phyloP scores from a whole-genome alignment of 2,888 invertebrate species.

The Stenotaenia linearis region DNA sequence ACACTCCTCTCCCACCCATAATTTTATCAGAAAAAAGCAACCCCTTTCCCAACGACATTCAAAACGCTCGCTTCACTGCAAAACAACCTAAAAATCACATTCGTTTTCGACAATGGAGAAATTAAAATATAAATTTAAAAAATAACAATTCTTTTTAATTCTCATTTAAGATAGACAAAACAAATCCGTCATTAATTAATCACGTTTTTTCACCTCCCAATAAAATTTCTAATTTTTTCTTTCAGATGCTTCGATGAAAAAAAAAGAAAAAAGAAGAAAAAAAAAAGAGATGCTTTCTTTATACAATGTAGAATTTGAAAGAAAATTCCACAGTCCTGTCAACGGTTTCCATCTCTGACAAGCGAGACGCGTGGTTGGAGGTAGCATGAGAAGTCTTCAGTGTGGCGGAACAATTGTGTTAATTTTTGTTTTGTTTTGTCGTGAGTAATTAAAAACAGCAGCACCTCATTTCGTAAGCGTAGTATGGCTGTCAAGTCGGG shows the following conservation, averaged over 20 bases:
- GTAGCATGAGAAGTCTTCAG: conserved; percentile 10
- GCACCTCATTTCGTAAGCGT: conserved; percentile 26
- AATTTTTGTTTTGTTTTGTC: conserved; percentile 31
- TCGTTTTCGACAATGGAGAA: background rate
- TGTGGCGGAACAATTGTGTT: conserved; percentile 31
- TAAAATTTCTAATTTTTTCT: background rate
- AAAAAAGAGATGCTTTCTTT: background rate
- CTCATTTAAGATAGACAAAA: background rate
- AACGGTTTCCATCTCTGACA: conserved; percentile 24
- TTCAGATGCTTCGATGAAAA: background rate
- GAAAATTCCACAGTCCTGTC: conserved; percentile 3
- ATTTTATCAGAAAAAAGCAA: background rate
- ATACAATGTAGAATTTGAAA: background rate
- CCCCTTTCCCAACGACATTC: background rate
- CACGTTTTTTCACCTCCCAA: background rate
- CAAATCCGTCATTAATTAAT: background rate
- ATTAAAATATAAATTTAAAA: background rate
- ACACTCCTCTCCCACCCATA: background rate
- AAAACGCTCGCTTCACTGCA: conserved; percentile 13
- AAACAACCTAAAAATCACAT: background rate
- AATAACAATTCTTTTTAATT: background rate
- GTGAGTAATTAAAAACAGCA: conserved; percentile 30
- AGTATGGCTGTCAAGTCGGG: conserved; percentile 12
- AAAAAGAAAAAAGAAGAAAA: background rate
- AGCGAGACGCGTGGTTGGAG: conserved; percentile 24